These are phyloP conservation scores for Dromiciops gliroides DNA, from an alignment of 2,113 vertebrate genomes.

Conservation along the genomic window DNA sequence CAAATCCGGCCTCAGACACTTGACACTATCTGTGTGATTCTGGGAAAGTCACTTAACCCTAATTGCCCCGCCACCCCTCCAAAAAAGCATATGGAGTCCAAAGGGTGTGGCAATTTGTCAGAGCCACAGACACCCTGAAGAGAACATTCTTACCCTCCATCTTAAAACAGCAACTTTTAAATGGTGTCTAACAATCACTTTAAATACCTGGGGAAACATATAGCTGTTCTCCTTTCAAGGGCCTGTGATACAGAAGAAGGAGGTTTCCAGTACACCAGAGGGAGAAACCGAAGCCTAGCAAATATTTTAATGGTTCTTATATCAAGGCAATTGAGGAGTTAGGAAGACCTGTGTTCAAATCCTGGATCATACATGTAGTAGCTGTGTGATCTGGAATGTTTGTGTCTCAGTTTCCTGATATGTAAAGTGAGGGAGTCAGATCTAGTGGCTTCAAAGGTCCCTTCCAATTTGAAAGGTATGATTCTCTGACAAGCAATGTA, in stretches of 20 bases:
- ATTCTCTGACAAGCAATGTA: neutral
- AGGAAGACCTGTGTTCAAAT: no score
- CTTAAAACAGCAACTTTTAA: neutral
- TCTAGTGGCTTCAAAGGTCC: neutral
- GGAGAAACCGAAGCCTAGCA: neutral
- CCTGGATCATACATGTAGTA: no score
- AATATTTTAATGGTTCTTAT: neutral
- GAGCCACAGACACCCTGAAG: neutral
- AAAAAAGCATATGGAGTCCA: neutral
- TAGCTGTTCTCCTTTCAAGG: neutral
- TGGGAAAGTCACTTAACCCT: no score
- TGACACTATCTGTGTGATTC: no score
- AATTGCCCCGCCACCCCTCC: no score
- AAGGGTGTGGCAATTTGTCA: neutral
- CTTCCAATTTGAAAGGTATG: neutral
- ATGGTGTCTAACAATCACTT: neutral
- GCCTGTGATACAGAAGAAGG: neutral
- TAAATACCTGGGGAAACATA: neutral
- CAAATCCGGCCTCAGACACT: no score
- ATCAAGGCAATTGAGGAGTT: no score
- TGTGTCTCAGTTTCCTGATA: neutral
- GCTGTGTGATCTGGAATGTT: neutral
- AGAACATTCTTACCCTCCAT: neutral
- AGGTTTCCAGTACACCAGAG: neutral
- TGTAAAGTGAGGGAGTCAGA: neutral